These are phyloP conservation scores for Glaucopsyche alexis DNA, from an alignment of 2,888 invertebrate genomes.

Conservation along the genomic window DNA sequence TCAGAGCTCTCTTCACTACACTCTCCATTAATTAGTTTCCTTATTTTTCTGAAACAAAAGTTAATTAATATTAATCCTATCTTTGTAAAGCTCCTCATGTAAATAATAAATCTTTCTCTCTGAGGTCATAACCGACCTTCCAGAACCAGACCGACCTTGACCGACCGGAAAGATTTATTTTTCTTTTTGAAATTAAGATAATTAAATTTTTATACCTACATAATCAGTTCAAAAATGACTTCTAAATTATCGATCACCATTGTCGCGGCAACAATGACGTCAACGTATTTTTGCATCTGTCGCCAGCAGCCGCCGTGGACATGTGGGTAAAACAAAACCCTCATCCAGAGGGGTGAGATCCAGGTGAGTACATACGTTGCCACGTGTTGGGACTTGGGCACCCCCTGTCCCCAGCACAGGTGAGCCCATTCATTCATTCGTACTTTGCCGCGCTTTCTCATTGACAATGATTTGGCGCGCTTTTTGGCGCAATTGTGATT, in stretches of 20 bases:
- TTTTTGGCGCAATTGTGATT: constrained; percentile 57
- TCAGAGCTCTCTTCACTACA: too few species aligned
- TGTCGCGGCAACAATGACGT: constrained; percentile 47
- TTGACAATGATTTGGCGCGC: constrained; percentile 71
- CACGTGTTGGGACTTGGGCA: constrained; percentile 65
- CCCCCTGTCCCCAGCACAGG: constrained; percentile 75
- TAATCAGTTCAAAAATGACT: constrained; percentile 30
- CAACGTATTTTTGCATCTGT: constrained; percentile 80
- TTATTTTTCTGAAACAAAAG: too few species aligned
- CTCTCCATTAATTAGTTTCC: too few species aligned
- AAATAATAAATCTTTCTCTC: too few species aligned
- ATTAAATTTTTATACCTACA: neutral
- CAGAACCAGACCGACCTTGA: too few species aligned
- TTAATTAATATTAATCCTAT: too few species aligned
- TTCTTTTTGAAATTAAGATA: too few species aligned
- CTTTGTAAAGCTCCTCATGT: too few species aligned
- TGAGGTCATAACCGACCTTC: too few species aligned
- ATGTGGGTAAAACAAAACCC: constrained; percentile 69
- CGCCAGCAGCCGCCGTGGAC: constrained; percentile 72
- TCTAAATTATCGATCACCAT: constrained; percentile 39
- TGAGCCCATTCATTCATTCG: constrained; percentile 46
- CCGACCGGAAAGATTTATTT: too few species aligned
- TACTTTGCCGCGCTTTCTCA: constrained; percentile 63
- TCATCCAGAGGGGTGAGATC: constrained; percentile 68
- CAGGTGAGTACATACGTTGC: constrained; percentile 74